Conservation (phyloP, 2,797 vertebrate genomes). For the Halcyon leucocephala region DNA sequence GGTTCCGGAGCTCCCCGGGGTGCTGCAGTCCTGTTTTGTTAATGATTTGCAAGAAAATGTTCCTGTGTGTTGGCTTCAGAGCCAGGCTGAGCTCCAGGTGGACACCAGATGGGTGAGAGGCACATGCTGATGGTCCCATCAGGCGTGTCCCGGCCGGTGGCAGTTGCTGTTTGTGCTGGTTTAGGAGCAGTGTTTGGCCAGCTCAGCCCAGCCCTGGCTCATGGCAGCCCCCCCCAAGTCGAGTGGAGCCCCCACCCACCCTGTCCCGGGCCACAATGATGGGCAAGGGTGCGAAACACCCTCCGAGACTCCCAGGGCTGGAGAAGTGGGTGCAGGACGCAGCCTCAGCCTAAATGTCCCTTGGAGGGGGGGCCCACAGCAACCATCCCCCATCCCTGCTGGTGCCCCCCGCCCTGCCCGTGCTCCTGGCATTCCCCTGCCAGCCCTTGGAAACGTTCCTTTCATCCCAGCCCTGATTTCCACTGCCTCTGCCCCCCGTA, state of each 20-base stretch:
- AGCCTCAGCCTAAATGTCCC: background rate
- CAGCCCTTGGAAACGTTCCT: constrained; percentile 32
- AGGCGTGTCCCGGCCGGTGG: rapidly evolving
- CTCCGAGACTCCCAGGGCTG: rapidly evolving
- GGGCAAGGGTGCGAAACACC: background rate
- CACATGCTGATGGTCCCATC: rapidly evolving
- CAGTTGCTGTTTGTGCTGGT: background rate
- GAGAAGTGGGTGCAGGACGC: background rate
- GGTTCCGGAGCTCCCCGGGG: background rate
- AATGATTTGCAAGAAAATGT: rapidly evolving
- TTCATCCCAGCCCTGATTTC: background rate
- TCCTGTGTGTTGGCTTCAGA: rapidly evolving
- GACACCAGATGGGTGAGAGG: rapidly evolving
- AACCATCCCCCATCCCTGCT: background rate
- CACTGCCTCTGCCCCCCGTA: background rate
- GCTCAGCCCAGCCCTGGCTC: background rate
- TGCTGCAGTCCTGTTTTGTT: rapidly evolving
- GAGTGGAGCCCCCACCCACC: background rate
- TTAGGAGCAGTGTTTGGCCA: rapidly evolving
- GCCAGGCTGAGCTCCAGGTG: rapidly evolving
- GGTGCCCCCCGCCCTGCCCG: background rate
- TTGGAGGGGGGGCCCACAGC: rapidly evolving
- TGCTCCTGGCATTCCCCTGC: background rate
- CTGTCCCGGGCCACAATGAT: rapidly evolving
- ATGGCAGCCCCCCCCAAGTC: background rate